phyloP scores from a whole-genome alignment of 2,113 vertebrate genomes.

The Dunckerocampus dactyliophorus region DNA sequence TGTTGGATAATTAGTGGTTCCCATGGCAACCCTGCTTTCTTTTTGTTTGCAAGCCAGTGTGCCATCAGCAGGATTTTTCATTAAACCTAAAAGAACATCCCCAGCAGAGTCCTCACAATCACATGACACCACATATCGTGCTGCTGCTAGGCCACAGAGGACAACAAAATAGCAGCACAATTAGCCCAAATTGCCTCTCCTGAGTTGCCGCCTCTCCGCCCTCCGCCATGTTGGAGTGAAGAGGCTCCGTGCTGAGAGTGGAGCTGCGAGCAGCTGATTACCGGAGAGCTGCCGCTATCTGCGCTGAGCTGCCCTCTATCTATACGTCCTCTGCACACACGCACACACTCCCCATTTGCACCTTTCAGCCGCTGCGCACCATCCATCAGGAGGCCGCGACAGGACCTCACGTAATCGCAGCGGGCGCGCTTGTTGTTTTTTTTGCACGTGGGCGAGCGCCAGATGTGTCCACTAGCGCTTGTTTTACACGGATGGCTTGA shows the following conservation, averaged over 20 bases:
- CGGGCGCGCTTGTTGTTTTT: conserved; percentile 1
- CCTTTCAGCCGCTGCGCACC: conserved; percentile 19
- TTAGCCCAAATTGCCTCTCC: conserved; percentile 13
- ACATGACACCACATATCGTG: background rate
- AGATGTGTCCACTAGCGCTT: conserved; percentile 12
- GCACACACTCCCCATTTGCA: conserved; percentile 26
- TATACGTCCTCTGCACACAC: conserved; percentile 33
- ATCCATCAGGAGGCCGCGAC: conserved; percentile 54
- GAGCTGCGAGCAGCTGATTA: conserved; percentile 43
- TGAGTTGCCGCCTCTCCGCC: conserved; percentile 25
- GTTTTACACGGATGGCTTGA: conserved; percentile 14
- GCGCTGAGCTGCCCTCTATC: conserved; percentile 50
- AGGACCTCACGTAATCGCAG: conserved; percentile 48
- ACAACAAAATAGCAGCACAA: conserved; percentile 3
- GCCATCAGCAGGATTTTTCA: background rate
- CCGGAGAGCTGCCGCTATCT: conserved; percentile 43
- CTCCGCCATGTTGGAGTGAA: conserved; percentile 47
- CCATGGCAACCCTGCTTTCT: background rate
- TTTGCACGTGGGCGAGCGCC: background rate
- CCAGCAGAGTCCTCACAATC: too few relatives aligned
- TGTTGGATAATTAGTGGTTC: background rate
- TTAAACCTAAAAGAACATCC: too few relatives aligned
- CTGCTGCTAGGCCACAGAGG: background rate
- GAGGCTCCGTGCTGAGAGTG: conserved; percentile 42
- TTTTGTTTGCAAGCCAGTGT: background rate